Base-by-base conservation (phyloP, 2,113 vertebrate species). In the Melanerpes formicivorus region DNA sequence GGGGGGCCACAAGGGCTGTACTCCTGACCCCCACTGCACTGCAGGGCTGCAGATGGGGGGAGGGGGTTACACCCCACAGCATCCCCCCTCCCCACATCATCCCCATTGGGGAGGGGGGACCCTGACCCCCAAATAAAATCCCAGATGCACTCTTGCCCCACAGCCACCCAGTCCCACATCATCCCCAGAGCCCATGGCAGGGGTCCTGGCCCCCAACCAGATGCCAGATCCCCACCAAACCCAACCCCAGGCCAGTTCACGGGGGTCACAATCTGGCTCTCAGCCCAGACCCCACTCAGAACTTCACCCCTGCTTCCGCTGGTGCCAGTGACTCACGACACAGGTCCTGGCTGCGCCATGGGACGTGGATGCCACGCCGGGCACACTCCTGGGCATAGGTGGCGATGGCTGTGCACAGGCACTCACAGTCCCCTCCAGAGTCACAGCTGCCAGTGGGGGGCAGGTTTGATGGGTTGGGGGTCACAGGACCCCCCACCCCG, bases 311-410 rank as follows among this genome's bases (percentile, higher is more conserved):
- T 17, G 63, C 63, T 26, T 63, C 60, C 27, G 18, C 56, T 29
- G 58, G 30, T 32, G 30, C n/a, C 10, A 37, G 17, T 19, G 14
- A 69, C 98, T 94, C 98, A 99, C 98, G 98, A 83, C 99, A 99
- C 64, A 99, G 98, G 18, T 98, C 98, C 97, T 99, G 99, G 78
- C 98, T 98, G 87, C 98, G 94, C 98, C 99, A 99, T 93, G 96
- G 98, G 58, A 99, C 60, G 9, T 97, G 98, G 12, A 98, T 40
- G 10, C 98, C 98, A 1, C 85, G 95, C 12, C 94, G 96, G 96
- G 98, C 97, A 52, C 99, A 99, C 92, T 99, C 98, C 23, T 99
- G 98, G 1, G 98, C 98, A 0, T 99, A 99, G 50, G 98, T 84
- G 40, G 99, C 98, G 0, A 99, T 96, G 87, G 98, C 99, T 0